A percentile compares a stretch with the other conserved stretches of the same genome.
These are phyloP conservation scores for Drosophila ohnishii DNA, from an alignment of 1,140 invertebrate genomes.

Conservation along the genomic window DNA sequence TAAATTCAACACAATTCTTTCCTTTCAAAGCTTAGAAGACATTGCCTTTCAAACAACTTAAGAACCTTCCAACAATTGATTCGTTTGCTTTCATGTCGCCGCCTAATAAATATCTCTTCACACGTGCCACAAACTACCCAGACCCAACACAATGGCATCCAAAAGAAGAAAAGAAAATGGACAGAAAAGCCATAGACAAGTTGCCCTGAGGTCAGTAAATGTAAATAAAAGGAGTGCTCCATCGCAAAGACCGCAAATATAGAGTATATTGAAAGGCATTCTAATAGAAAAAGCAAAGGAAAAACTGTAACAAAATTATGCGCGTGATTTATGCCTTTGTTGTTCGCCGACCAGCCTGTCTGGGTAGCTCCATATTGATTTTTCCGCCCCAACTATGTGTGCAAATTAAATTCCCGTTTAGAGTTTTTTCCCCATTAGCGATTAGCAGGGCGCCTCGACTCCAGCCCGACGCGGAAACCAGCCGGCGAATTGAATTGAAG, in stretches of 20 bases:
- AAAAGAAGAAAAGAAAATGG: constrained; percentile 3
- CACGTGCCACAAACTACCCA: constrained; percentile 68
- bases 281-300: constrained; percentile 47
- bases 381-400: constrained; percentile 59
- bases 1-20: not conserved
- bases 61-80: not conserved
- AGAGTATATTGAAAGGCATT: constrained; percentile 9
- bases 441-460: constrained; percentile 34
- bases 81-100: constrained; percentile 30
- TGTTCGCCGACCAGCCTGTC: constrained; percentile 30
- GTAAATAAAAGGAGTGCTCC: constrained; percentile 55
- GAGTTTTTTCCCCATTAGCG: constrained; percentile 42
- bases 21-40: not conserved
- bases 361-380: constrained; percentile 53
- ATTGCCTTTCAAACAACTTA: not conserved
- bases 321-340: constrained; percentile 68
- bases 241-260: not conserved
- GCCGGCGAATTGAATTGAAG: constrained; percentile 70
- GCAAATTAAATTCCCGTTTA: constrained; percentile 77
- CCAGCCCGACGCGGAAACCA: not conserved
- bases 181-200: constrained; percentile 2
- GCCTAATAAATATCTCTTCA: constrained; percentile 61
- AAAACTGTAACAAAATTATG: constrained; percentile 58
- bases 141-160: constrained; percentile 10
- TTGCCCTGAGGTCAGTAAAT: constrained; percentile 64